Conservation (phyloP, 2,113 vertebrate species). For the Odontesthes bonariensis region DNA sequence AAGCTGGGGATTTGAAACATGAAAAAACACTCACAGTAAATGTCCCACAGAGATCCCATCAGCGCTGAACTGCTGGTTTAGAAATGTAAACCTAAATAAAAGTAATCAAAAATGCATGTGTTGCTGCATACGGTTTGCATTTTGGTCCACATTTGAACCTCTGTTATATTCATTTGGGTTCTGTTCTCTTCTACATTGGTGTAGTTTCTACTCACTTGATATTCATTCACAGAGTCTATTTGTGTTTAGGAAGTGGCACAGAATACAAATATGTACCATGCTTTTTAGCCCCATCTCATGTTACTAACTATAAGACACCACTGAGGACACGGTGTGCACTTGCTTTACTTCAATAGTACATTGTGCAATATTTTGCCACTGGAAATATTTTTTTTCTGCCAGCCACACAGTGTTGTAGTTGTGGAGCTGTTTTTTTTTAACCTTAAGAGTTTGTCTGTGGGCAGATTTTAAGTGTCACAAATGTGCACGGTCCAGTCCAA, state of each 20-base stretch:
- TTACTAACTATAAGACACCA: slow-evolving; percentile 6
- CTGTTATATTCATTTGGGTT: not conserved
- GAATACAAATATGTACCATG: not conserved
- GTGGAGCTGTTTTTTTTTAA: not conserved
- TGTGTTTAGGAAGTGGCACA: slow-evolving; percentile 8
- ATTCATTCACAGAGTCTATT: not conserved
- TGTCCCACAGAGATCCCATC: not conserved
- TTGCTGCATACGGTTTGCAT: not conserved
- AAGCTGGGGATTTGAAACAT: slow-evolving; percentile 19
- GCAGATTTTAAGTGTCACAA: not conserved
- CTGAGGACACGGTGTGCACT: not conserved
- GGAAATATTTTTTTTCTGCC: not conserved
- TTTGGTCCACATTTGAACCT: too few species aligned
- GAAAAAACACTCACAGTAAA: slow-evolving; percentile 22
- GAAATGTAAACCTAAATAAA: slow-evolving; percentile 6
- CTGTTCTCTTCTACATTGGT: not conserved
- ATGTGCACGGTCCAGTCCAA: not conserved
- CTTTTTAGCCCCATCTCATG: slow-evolving; percentile 3
- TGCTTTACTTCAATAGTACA: not conserved
- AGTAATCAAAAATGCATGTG: not conserved
- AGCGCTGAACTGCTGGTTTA: not conserved
- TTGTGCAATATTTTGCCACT: not conserved
- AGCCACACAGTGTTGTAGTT: not conserved
- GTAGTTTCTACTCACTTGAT: not conserved
- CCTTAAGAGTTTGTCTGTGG: not conserved